phyloP scores from a whole-genome alignment of 2,113 vertebrate genomes.

The Halichoeres trimaculatus region DNA sequence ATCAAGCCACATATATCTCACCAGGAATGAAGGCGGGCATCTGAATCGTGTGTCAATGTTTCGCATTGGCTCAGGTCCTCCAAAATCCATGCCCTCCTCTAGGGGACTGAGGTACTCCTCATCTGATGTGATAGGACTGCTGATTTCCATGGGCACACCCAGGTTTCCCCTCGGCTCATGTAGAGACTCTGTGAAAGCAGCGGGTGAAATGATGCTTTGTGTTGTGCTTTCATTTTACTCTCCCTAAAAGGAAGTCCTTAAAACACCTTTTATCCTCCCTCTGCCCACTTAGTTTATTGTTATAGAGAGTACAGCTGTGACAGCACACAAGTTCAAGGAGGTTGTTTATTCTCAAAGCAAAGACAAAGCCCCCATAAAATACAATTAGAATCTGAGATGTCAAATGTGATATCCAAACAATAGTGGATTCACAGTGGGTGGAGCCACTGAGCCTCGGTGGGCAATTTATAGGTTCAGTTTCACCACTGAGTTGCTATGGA shows the following conservation, averaged over 20 bases:
- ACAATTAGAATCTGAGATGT: conserved; percentile 47
- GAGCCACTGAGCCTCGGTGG: conserved; percentile 62
- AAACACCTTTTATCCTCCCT: not conserved
- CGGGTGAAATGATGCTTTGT: not conserved
- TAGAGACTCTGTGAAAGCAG: conserved; percentile 64
- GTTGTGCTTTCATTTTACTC: not conserved
- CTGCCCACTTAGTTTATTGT: not conserved
- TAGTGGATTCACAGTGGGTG: conserved; percentile 66
- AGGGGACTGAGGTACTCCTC: conserved; percentile 97
- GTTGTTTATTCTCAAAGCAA: not conserved
- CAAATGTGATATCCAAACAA: conserved; percentile 67
- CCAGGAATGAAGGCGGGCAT: conserved; percentile 93
- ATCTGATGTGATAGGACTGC: conserved; percentile 96
- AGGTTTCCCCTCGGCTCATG: conserved; percentile 78
- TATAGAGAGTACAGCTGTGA: not conserved
- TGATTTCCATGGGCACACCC: conserved; percentile 83
- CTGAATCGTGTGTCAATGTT: conserved; percentile 86
- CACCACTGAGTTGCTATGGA: conserved; percentile 82
- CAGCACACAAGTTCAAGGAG: not conserved
- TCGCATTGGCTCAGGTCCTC: conserved; percentile 68
- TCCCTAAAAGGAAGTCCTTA: not conserved
- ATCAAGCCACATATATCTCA: conserved; percentile 60
- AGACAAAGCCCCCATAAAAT: conserved; percentile 4
- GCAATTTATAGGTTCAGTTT: conserved; percentile 82
- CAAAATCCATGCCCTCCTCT: conserved; percentile 91